Conservation (phyloP, 2,888 invertebrate species). For the Taphrorychus bicolor region DNA sequence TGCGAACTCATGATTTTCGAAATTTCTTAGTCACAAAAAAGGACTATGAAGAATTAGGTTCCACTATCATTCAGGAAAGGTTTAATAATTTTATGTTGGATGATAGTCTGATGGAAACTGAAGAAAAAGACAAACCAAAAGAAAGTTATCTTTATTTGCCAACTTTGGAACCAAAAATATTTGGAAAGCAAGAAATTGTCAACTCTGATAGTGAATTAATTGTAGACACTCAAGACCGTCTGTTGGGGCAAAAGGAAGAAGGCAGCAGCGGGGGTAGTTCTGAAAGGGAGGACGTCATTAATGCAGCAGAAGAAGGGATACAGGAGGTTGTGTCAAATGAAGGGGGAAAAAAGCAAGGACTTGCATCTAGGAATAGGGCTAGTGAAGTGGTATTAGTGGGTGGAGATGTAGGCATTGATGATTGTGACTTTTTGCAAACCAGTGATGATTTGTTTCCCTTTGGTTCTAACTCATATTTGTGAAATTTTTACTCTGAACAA, state of each 20-base stretch:
- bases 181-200: constrained; percentile 44
- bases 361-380: not conserved
- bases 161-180: constrained; percentile 44
- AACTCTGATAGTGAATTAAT: not conserved
- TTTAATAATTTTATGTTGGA: constrained; percentile 61
- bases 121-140: constrained; percentile 31
- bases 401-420: constrained; percentile 8
- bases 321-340: not conserved
- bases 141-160: constrained; percentile 43
- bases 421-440: constrained; percentile 20
- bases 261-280: constrained; percentile 13
- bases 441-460: constrained; percentile 46
- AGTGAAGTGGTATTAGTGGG: not conserved
- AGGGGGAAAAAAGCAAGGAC: not conserved
- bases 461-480: constrained; percentile 45
- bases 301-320: constrained; percentile 12
- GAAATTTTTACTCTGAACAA: too few species aligned
- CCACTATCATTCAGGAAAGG: constrained; percentile 64
- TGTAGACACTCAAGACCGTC: not conserved
- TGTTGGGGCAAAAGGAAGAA: not conserved
- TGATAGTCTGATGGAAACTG: constrained; percentile 31
- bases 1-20: constrained; percentile 76
- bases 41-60: constrained; percentile 90
- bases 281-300: constrained; percentile 21
- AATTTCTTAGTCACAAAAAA: constrained; percentile 78